These are phyloP conservation scores for Petrolisthes manimaculis DNA, from an alignment of 2,888 invertebrate species.

Conservation along the genomic window DNA sequence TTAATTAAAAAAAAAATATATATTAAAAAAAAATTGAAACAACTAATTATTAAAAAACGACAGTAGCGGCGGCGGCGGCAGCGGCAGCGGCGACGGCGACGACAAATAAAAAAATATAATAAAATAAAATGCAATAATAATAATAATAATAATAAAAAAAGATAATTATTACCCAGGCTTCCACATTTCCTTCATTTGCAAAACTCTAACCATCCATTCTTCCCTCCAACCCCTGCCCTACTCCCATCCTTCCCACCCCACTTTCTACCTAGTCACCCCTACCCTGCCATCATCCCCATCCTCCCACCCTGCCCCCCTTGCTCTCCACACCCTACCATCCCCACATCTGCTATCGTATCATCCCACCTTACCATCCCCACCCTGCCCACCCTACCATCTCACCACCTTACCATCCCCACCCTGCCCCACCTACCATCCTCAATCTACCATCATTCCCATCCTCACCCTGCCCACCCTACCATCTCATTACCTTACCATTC, in stretches of 20 bases:
- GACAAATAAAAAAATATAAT: too few species aligned
- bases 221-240: not conserved
- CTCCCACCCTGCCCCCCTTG: not conserved
- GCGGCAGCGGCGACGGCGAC: too few species aligned
- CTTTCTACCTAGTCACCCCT: not conserved
- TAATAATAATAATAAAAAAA: too few species aligned
- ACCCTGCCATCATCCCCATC: not conserved
- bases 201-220: too few species aligned
- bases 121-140: too few species aligned
- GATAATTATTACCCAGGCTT: too few species aligned
- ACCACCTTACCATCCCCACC: not conserved
- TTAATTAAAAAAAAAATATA: too few species aligned
- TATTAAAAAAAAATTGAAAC: too few species aligned
- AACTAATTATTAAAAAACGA: too few species aligned
- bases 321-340: not conserved
- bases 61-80: too few species aligned
- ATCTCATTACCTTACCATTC: too few species aligned
- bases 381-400: not conserved
- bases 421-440: not conserved
- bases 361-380: constrained; percentile 3
- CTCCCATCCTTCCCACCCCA: not conserved
- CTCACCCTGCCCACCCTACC: not conserved
- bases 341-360: not conserved
- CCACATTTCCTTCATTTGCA: too few species aligned
- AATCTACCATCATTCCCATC: not conserved